Base-by-base conservation (phyloP, 2,797 vertebrate species). In the Lepilemur ruficaudatus region DNA sequence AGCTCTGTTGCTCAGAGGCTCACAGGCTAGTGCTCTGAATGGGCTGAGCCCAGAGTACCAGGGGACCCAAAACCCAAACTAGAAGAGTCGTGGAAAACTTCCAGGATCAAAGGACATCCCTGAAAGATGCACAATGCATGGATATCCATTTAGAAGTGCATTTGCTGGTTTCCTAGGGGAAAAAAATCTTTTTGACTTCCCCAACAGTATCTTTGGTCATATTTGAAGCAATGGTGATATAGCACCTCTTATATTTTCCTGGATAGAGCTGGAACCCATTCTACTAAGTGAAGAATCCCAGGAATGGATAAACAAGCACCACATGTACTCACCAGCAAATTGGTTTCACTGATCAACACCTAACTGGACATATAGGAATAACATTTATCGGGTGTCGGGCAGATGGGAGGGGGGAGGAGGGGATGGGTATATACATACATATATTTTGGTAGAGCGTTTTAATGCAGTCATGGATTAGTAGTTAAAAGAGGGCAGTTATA, bases 381-480 rank as follows among this genome's bases (percentile, higher is more conserved):
- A 38, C 38, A 38, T 38, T 38, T 38, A 38, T 38, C 38, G 38
- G 38, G 38, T 38, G 38, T 38, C 38, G 38, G 38, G 38, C 38
- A 38, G 38, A 38, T 38, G 38, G 38, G 38, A 38, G 38, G 38
- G 38, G 38, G 38, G 38, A 38, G 38, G 38, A 38, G 38, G 38
- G 38, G 38, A 38, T 38, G 38, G 38, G 4, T 38, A 38, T 38
- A 38, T 38, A 38, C 4, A 38, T 38, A 38, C 38, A 38, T 3
- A 25, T 89, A 12, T 88, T 85, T 83, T 96, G 46, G 57, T 83
- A 70, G 43, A 73, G 17, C 63, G 11, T 93, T 95, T 91, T 84
- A 86, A 94, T 59, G 43, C 8, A 50, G 18, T 28, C 17, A 4
- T 81, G 9, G 38, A 88, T 92, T 72, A 89, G 46, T 70, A 95